Conservation (phyloP, 1,140 invertebrate species). For the Megalopta genalis region DNA sequence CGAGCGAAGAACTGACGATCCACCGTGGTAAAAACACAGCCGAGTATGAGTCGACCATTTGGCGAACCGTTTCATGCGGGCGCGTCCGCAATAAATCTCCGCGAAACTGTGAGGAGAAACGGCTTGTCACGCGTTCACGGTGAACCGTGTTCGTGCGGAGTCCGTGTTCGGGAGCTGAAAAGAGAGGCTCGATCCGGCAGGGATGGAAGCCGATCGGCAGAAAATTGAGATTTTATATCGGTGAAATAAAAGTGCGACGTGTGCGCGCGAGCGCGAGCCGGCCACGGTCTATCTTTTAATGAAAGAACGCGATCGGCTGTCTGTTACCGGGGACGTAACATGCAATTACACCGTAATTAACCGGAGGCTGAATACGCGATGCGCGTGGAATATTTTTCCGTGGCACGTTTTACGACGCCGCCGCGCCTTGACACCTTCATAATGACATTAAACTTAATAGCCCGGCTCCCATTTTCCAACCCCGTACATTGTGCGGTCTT, state of each 20-base stretch:
- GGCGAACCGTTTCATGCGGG: background rate
- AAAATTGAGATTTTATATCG: conserved; percentile 30
- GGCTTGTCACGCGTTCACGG: conserved; percentile 2
- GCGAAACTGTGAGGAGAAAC: background rate
- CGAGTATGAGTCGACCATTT: background rate
- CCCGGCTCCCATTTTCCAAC: conserved; percentile 10
- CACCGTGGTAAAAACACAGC: background rate
- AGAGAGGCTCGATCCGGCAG: too few species aligned
- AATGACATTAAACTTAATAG: conserved; percentile 48
- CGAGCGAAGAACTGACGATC: too few species aligned
- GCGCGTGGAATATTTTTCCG: conserved; percentile 38
- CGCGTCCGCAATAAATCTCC: conserved; percentile 16
- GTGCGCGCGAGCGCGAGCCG: too few species aligned
- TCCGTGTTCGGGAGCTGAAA: too few species aligned
- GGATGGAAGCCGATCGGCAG: background rate
- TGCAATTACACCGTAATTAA: conserved; percentile 53
- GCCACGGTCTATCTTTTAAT: conserved; percentile 24
- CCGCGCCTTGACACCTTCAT: conserved; percentile 39
- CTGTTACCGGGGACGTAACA: conserved; percentile 17
- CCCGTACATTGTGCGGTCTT: conserved; percentile 10
- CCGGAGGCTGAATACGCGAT: conserved; percentile 19
- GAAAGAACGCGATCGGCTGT: conserved; percentile 39
- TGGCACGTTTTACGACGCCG: conserved; percentile 5
- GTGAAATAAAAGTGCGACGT: background rate
- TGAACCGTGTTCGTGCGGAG: background rate